Base-by-base conservation (phyloP, 2,113 vertebrate species). In the Pelobates fuscus region DNA sequence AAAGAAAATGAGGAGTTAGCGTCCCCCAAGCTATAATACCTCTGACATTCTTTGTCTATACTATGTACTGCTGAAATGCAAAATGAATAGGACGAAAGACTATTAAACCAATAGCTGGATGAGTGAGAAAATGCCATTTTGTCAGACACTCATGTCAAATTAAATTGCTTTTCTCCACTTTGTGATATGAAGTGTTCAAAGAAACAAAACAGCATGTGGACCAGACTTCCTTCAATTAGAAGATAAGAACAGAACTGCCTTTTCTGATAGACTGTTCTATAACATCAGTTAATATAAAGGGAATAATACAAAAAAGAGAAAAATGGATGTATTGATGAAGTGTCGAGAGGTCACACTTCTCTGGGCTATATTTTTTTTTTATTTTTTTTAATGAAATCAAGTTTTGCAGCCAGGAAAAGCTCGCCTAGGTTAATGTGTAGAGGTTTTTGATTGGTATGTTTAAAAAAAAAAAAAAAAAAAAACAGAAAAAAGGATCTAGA, bases 131-230 rank as follows among this genome's bases (percentile, higher is more conserved):
- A 66, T 74, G 61, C 27, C 71, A 59, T 74, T 74, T 74, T 65
- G 62, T 43, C 71, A 74, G 52, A 66, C 49, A 66, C 64, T 61
- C 24, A 57, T 30, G 62, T 43, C 71, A 58, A 74, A 17, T 74
- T 43, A 66, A 74, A 74, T 74, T 74, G 71, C 71, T 74, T 74
- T 74, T 57, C 29, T 55, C 52, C 58, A 58, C 49, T 74, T 55
- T 74, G 61, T 66, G 62, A 74, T 74, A 66, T 58, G 62, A 74
- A 63, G 71, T 74, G 62, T 74, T 49, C 71, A 30, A 74, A 66
- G 70, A 74, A 74, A 74, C 61, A 74, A 74, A 74, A 63, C 62
- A 57, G 62, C 62, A 57, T 58, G 49, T 41, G 52, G 62, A 66
- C 49, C 49, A 74, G 71, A 58, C 64, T 66, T 29, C 21, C 62